Evolutionary conservation across 2,888 invertebrate genomes (phyloP).

Genomic region (Aphodius granarius): DNA sequence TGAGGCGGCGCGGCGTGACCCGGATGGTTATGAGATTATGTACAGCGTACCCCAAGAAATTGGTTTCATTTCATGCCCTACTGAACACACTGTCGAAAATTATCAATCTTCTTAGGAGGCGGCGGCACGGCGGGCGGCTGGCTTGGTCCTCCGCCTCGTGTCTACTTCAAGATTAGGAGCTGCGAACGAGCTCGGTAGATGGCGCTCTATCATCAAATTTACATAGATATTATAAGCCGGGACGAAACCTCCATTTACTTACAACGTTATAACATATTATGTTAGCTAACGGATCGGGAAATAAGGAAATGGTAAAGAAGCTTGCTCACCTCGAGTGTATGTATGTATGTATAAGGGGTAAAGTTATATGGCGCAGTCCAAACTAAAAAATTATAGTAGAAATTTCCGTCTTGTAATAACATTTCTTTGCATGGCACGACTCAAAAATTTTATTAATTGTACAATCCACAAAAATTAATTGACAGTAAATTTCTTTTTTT

Average conservation of each 20-base stretch:
- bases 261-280: slow-evolving; percentile 24
- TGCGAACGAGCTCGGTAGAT: slow-evolving; percentile 24
- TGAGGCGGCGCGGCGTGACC: slow-evolving; percentile 32
- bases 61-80: slow-evolving; percentile 38
- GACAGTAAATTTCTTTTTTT: too few species aligned
- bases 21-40: slow-evolving; percentile 39
- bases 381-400: too few species aligned
- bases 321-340: neutral
- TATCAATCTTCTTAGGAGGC: slow-evolving; percentile 34
- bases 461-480: too few species aligned
- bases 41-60: slow-evolving; percentile 36
- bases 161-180: slow-evolving; percentile 27
- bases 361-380: neutral
- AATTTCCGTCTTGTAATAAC: neutral
- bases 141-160: slow-evolving; percentile 30
- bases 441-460: too few species aligned
- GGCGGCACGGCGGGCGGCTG: slow-evolving; percentile 5
- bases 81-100: slow-evolving; percentile 35
- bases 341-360: neutral
- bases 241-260: slow-evolving; percentile 26
- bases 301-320: slow-evolving; percentile 23
- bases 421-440: too few species aligned
- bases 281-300: slow-evolving; percentile 20
- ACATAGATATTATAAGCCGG: slow-evolving; percentile 28
- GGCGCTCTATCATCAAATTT: slow-evolving; percentile 28